Evolutionary conservation across 1,140 invertebrate genomes (phyloP), one percentile per base, ranked within the genome.

Genomic region (Micrasema longulum): DNA sequence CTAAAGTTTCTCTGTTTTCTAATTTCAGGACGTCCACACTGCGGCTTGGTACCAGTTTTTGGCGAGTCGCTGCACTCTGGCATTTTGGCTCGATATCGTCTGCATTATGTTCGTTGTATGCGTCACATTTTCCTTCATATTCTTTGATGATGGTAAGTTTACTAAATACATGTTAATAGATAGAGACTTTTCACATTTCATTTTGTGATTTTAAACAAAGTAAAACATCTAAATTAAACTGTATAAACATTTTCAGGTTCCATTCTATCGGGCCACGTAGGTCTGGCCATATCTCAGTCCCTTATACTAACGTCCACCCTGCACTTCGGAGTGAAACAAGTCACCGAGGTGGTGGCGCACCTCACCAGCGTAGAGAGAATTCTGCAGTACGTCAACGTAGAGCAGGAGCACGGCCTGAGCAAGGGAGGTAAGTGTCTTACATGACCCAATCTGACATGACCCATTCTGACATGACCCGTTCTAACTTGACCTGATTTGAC

Each of bases 351-450:
- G 4, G 86, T 94, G 73, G 91, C 90, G 75, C 87, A 93, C 77
- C 90, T 95, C 86, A 92, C 92, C 1, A 89, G 91, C 16, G 92
- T 95, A 0, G 93, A 95, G 81, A 85, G 93, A 71, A 87, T 95
- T 7, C 72, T 93, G 5, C 89, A 95, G 74, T 95, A 95, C 76
- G 90, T 88, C 0, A 82, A 89, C 57, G 77, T 95, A 1, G 87
- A 90, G 23, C 66, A 73, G 38, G 76, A 76, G 66, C 60, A 72
- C 3, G 68, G 63, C 5, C 47, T 71, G 4, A 22, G 68, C 14
- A 71, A 50, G 14, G 52, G 65, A 68, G 68, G 74, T 76, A 20
- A 60, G 26, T 31, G n/a, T n/a, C n/a, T n/a, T n/a, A n/a, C n/a
- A n/a, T n/a, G n/a, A n/a, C n/a, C n/a, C n/a, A n/a, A n/a, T n/a